Conservation (phyloP, 1,140 invertebrate species). For the Lepidurus packardi region DNA sequence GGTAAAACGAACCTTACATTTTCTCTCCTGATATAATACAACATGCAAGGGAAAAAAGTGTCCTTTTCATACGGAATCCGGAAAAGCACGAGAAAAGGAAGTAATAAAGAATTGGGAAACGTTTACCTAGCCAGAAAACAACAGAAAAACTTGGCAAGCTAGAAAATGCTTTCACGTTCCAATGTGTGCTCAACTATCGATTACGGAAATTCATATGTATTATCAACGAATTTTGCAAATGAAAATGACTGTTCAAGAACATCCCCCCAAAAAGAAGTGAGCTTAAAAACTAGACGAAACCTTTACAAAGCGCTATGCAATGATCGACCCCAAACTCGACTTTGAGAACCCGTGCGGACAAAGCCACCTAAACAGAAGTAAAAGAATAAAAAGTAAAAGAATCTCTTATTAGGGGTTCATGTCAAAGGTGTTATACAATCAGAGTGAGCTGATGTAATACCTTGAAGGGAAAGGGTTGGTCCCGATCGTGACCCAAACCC, state of each 20-base stretch:
- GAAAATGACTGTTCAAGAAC: background rate
- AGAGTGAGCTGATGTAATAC: slow-evolving; percentile 45
- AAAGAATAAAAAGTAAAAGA: slow-evolving; percentile 33
- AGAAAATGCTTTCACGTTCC: no score
- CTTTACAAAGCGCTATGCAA: slow-evolving; percentile 66
- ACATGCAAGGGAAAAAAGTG: no score
- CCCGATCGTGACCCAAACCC: slow-evolving; percentile 67
- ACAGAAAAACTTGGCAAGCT: background rate
- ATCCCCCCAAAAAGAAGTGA: background rate
- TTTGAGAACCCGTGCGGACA: slow-evolving; percentile 66
- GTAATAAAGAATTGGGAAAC: no score
- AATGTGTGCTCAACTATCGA: background rate
- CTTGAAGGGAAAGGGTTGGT: slow-evolving; percentile 84
- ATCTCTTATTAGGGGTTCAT: slow-evolving; percentile 31
- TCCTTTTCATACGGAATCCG: no score
- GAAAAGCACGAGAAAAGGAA: no score
- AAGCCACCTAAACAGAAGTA: slow-evolving; percentile 51
- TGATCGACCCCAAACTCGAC: slow-evolving; percentile 80
- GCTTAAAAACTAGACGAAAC: slow-evolving; percentile 50
- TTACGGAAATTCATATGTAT: no score
- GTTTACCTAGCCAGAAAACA: background rate
- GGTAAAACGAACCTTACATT: no score
- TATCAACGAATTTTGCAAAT: slow-evolving; percentile 14
- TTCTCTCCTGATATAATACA: no score
- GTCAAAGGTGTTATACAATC: slow-evolving; percentile 27